phyloP scores from a whole-genome alignment of 2,113 vertebrate genomes.

The Procavia capensis region DNA sequence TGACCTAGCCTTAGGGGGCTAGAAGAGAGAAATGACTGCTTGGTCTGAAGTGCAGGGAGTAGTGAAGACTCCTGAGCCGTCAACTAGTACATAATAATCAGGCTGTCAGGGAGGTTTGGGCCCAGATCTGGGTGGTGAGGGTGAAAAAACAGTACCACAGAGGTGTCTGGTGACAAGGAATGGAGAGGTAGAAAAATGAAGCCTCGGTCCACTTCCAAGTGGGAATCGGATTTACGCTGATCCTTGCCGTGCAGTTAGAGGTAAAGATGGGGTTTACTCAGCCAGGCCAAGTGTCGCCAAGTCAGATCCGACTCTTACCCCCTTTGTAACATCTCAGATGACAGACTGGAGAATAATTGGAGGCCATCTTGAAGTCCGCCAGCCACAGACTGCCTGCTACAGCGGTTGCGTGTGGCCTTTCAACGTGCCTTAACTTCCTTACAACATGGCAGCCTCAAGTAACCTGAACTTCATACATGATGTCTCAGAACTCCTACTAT shows the following conservation, averaged over 20 bases:
- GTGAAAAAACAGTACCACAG: not conserved
- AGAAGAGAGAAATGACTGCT: not conserved
- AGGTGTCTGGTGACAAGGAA: not conserved
- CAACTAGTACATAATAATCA: too few relatives aligned
- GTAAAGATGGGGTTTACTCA: not conserved
- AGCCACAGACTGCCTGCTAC: not conserved
- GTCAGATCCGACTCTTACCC: too few relatives aligned
- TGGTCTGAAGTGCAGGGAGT: too few relatives aligned
- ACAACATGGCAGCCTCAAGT: not conserved
- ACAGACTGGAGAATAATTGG: not conserved
- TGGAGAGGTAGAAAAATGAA: not conserved
- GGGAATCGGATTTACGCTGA: not conserved
- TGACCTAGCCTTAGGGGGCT: not conserved
- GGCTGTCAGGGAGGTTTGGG: too few relatives aligned
- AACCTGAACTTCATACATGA: not conserved
- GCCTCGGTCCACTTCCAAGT: not conserved
- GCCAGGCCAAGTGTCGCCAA: too few relatives aligned
- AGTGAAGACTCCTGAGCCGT: too few relatives aligned
- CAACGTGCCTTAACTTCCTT: not conserved
- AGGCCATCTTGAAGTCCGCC: not conserved
- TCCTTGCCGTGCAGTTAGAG: not conserved
- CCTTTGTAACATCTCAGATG: not conserved
- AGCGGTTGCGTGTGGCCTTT: not conserved
- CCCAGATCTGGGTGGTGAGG: too few relatives aligned
- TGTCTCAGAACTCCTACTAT: not conserved